These are phyloP conservation scores for Ammodytes dubius DNA, from an alignment of 2,113 vertebrate species.

Conservation along the genomic window DNA sequence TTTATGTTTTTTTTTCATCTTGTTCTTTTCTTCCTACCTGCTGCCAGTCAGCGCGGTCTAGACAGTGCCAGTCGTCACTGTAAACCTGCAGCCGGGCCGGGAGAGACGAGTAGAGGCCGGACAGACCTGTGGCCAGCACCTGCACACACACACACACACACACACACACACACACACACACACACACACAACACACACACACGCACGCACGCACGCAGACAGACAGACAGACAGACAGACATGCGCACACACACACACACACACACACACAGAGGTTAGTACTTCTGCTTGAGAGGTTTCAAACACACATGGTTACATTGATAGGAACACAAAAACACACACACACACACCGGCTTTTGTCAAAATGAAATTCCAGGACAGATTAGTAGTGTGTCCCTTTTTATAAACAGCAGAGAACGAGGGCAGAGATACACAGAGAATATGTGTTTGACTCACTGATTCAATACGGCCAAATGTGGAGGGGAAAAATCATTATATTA, in stretches of 20 bases:
- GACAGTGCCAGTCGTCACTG: slow-evolving; percentile 93
- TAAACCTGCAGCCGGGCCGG: slow-evolving; percentile 92
- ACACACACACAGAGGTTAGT: not conserved
- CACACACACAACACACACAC: not conserved
- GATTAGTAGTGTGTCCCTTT: slow-evolving; percentile 20
- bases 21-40: slow-evolving; percentile 65
- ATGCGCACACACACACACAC: slow-evolving; percentile 24
- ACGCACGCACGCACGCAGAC: slow-evolving; percentile 17
- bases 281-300: too few relatives aligned
- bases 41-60: slow-evolving; percentile 91
- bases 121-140: slow-evolving; percentile 97
- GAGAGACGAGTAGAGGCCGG: slow-evolving; percentile 95
- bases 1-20: not conserved
- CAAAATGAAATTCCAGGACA: slow-evolving; percentile 39
- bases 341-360: slow-evolving; percentile 10
- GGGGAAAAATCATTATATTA: too few relatives aligned
- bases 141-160: slow-evolving; percentile 65
- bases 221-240: slow-evolving; percentile 30
- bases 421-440: not conserved
- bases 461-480: too few relatives aligned
- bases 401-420: not conserved
- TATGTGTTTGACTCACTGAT: not conserved
- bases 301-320: not conserved
- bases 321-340: slow-evolving; percentile 22
- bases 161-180: slow-evolving; percentile 22